Evolutionary conservation across 1,140 invertebrate species (phyloP), one percentile per base, ranked within the genome.

Genomic region (Heterodera carotae): DNA sequence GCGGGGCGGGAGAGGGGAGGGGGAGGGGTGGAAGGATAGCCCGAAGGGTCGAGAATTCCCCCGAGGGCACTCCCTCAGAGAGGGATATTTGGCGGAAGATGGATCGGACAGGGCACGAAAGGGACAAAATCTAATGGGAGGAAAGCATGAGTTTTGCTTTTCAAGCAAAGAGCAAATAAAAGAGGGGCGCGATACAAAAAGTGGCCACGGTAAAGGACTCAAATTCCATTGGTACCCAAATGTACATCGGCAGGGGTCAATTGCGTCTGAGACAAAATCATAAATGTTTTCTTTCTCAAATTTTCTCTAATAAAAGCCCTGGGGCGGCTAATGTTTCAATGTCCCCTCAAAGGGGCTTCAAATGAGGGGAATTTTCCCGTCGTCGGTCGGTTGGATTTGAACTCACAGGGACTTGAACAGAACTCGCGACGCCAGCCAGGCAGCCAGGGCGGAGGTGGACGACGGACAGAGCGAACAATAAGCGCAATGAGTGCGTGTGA

Each of bases 361-460:
- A 39, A 39, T 39, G 36, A 39, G n/a, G n/a, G n/a, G n/a, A n/a
- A n/a, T n/a, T n/a, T n/a, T n/a, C n/a, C n/a, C n/a, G n/a, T 39
- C 4, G 48, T 53, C 15, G 8, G 15, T 2, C 2, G 15, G 10
- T 33, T 43, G 8, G 27, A 34, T 15, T 36, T 4, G 2, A 7
- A 74, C 71, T 74, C 36, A 74, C 71, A 74, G n/a, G 6, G 71
- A 74, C 36, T 74, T 74, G 27, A 74, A 74, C 56, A 74, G 62
- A 2, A 74, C 71, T 8, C 71, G 71, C 2, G 71, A 74, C 39
- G 64, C 71, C n/a, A 74, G 62, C 71, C 71, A 74, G 27, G 71
- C 71, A 59, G 71, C 71, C 71, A 74, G 71, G 27, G 33, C 33
- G 43, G 10, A 39, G 33, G 53, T n/a, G 56, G 31, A 18, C 34